A percentile compares a stretch with the other conserved stretches of the same genome.
Evolutionary conservation across 2,113 vertebrate species (phyloP).

Genomic region (Aythya baeri): DNA sequence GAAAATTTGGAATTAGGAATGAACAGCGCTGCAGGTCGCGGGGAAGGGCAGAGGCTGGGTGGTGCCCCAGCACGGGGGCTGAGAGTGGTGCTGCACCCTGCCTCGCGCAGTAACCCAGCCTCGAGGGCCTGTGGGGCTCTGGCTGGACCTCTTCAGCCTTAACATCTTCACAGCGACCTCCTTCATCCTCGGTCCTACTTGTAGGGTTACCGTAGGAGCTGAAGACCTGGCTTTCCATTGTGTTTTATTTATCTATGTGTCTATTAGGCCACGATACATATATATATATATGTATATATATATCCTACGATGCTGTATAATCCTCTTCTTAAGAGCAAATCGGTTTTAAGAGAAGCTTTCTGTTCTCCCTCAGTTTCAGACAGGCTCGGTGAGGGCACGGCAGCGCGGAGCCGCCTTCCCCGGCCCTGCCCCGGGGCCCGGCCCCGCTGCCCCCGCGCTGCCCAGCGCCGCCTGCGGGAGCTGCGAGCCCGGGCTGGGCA

Average conservation of each 20-base stretch:
- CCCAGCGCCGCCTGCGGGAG: too few relatives aligned
- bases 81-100: too few relatives aligned
- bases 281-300: too few relatives aligned
- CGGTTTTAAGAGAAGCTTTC: not conserved
- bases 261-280: accelerated
- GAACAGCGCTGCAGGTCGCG: accelerated
- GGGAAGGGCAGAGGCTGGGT: accelerated
- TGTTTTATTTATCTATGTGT: accelerated
- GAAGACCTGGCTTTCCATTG: accelerated
- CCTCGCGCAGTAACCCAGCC: too few relatives aligned
- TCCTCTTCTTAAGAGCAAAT: not conserved
- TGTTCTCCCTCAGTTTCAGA: too few relatives aligned
- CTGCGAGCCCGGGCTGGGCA: too few relatives aligned
- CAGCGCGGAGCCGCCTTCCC: too few relatives aligned
- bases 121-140: too few relatives aligned
- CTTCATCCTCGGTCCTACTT: accelerated
- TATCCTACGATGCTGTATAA: too few relatives aligned
- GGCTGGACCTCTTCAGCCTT: accelerated
- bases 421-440: too few relatives aligned
- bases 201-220: accelerated
- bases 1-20: accelerated
- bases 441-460: too few relatives aligned
- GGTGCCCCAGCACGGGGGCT: not conserved
- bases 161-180: accelerated
- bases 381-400: accelerated